Evolutionary conservation across 2,113 vertebrate genomes (phyloP), one percentile per base, ranked within the genome.

Genomic region (Uropsilus gracilis): DNA sequence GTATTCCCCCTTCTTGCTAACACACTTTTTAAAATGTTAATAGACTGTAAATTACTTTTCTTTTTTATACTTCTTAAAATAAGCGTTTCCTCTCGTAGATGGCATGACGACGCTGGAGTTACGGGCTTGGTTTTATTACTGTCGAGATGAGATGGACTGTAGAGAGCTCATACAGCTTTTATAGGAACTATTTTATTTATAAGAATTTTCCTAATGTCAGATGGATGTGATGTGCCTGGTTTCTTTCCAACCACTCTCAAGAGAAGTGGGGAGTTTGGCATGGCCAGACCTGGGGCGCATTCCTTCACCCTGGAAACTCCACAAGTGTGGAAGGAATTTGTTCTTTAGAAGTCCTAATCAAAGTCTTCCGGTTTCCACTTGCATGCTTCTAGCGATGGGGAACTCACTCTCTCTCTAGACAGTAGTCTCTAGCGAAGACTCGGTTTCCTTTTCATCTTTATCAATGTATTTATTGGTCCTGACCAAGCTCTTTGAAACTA

Each of bases 131-230:
- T 91, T 97, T 98, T 97, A 96, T 97, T 96, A 92, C 95, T 82
- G 83, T 66, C 82, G 82, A 5, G 93, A 84, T 90, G 91, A 98
- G 98, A 98, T 97, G 97, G 97, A 96, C 97, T 96, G 96, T 28
- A 55, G 90, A 89, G 89, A 77, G 83, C 97, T 98, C 98, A 98
- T 97, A 90, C 97, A 98, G 97, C 97, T 98, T 98, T 98, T 86
- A 98, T 98, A 97, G 96, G 95, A 94, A 92, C 97, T 98, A 92
- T 98, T 98, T 98, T 98, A 98, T 98, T 98, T 98, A 98, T 98
- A 97, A 98, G 98, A 98, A 95, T 98, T 98, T 98, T 97, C 94
- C 96, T 97, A 98, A 95, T 96, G 95, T 96, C 97, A 98, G 97
- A 98, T 96, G 94, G 91, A 98, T 98, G 97, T 97, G 98, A 97